Evolutionary conservation across 1,140 invertebrate genomes (phyloP).

Genomic region (Lutraria rhynchaena): DNA sequence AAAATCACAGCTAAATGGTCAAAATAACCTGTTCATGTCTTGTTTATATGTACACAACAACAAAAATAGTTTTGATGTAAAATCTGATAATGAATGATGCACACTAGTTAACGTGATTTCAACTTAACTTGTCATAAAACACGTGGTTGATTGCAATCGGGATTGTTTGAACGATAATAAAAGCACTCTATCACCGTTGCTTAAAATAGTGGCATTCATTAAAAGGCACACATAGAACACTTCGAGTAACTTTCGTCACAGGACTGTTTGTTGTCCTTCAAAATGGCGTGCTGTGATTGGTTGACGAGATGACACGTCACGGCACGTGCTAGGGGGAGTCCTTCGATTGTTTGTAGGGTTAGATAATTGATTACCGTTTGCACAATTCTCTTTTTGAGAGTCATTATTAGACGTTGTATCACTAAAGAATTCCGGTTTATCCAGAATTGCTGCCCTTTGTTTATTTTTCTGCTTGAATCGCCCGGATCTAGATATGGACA

Average conservation of each 20-base stretch:
- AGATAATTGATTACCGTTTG: slow-evolving; percentile 21
- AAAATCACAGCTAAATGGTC: too few species aligned
- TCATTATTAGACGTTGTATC: background rate
- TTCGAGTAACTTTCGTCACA: slow-evolving; percentile 14
- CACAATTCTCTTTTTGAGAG: slow-evolving; percentile 45
- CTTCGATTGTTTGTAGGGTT: slow-evolving; percentile 10
- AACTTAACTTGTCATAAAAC: too few species aligned
- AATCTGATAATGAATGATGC: too few species aligned
- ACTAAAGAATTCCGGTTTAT: slow-evolving; percentile 73
- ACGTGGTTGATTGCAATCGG: too few species aligned
- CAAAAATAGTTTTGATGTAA: too few species aligned
- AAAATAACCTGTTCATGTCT: too few species aligned
- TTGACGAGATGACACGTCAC: slow-evolving; percentile 46
- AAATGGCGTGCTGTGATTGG: slow-evolving; percentile 28
- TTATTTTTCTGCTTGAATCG: slow-evolving; percentile 78
- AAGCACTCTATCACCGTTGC: too few species aligned
- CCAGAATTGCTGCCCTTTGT: slow-evolving; percentile 72
- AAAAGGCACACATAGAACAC: background rate
- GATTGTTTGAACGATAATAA: too few species aligned
- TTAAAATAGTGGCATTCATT: too few species aligned
- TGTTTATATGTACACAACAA: too few species aligned
- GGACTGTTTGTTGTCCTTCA: slow-evolving; percentile 43
- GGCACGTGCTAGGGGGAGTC: slow-evolving; percentile 55
- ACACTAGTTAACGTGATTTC: too few species aligned
- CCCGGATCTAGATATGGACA: slow-evolving; percentile 79